Percentiles rank a stretch among this genome's conserved stretches.
phyloP scores from a whole-genome alignment of 1,140 invertebrate genomes.

The Drosophila takahashii region DNA sequence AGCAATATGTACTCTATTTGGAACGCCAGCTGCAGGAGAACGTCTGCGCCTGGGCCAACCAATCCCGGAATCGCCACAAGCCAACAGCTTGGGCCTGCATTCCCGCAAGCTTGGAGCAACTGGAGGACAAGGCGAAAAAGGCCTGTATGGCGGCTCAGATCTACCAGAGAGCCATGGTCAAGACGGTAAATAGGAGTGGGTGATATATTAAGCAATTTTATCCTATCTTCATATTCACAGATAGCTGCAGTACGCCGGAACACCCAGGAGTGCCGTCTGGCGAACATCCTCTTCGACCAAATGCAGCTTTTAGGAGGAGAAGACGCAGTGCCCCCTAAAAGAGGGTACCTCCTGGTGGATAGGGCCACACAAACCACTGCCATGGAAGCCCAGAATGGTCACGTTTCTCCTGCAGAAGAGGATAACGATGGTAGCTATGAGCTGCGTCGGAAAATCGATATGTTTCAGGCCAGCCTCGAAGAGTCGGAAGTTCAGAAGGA shows the following conservation, averaged over 20 bases:
- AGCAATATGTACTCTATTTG: slow-evolving; percentile 71
- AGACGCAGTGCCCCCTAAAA: not conserved
- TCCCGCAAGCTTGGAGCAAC: slow-evolving; percentile 37
- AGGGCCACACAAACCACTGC: slow-evolving; percentile 59
- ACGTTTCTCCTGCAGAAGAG: slow-evolving; percentile 5
- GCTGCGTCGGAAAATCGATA: slow-evolving; percentile 74
- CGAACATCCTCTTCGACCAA: slow-evolving; percentile 53
- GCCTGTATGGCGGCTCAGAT: slow-evolving; percentile 67
- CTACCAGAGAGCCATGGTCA: slow-evolving; percentile 78
- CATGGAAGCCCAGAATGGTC: slow-evolving; percentile 6
- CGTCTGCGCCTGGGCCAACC: slow-evolving; percentile 55
- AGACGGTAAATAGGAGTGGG: slow-evolving; percentile 47
- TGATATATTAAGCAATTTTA: not conserved
- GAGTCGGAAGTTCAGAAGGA: slow-evolving; percentile 9
- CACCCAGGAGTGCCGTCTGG: slow-evolving; percentile 62
- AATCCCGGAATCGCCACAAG: slow-evolving; percentile 66
- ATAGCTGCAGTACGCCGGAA: slow-evolving; percentile 62
- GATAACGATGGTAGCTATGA: slow-evolving; percentile 35
- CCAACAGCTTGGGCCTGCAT: slow-evolving; percentile 65
- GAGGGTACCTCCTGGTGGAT: slow-evolving; percentile 14
- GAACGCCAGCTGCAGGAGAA: slow-evolving; percentile 76
- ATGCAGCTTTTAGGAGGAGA: slow-evolving; percentile 37
- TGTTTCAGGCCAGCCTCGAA: slow-evolving; percentile 58
- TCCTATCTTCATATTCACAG: slow-evolving; percentile 14
- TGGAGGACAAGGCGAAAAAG: slow-evolving; percentile 67